Base-by-base conservation (phyloP, 2,113 vertebrate genomes). In the Mesitornis unicolor region DNA sequence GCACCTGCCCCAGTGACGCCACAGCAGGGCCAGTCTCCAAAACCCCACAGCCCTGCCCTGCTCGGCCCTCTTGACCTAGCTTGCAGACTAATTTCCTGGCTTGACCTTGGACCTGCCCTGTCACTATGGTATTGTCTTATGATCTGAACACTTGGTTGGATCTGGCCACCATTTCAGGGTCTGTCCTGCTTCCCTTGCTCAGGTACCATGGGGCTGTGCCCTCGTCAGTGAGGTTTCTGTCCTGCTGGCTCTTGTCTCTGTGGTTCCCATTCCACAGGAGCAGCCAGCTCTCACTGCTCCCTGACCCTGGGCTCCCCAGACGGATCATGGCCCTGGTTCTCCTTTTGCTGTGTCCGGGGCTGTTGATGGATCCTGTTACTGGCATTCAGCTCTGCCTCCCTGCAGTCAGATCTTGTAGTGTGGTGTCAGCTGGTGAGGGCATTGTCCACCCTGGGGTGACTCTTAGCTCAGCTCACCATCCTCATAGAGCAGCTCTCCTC, bases 1-100 rank as follows among this genome's bases (percentile, higher is more conserved):
- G n/a, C 31, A 17, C 15, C 31, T 43, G 10, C 31, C 29, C 20
- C 82, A 60, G 9, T 0, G 0, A 33, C 0, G 3, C 26, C 1
- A 2, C 45, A 25, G 8, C 38, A 59, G 9, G 10, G 4, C 31
- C 1, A 1, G 7, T 47, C 21, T 71, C 25, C 28, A 45, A 33
- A 22, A 65, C 33, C 15, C 33, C 43, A 16, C 48, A 28, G 40
- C 35, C 38, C 16, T 36, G 12, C 13, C 33, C 22, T n/a, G 42
- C 45, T 24, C 2, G 2, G 24, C 31, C 35, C 14, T 48, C 38
- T 29, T 71, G 10, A 36, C 70, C 9, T n/a, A 68, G 10, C 6
- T 45, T 54, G 28, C 26, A 16, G 51, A n/a, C 42, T 29, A 6
- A 53, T 61, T 76, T 67, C 24, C 63, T 70, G 67, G 15, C 36